phyloP scores from a whole-genome alignment of 1,140 invertebrate genomes.

The Sarcophaga bullata region DNA sequence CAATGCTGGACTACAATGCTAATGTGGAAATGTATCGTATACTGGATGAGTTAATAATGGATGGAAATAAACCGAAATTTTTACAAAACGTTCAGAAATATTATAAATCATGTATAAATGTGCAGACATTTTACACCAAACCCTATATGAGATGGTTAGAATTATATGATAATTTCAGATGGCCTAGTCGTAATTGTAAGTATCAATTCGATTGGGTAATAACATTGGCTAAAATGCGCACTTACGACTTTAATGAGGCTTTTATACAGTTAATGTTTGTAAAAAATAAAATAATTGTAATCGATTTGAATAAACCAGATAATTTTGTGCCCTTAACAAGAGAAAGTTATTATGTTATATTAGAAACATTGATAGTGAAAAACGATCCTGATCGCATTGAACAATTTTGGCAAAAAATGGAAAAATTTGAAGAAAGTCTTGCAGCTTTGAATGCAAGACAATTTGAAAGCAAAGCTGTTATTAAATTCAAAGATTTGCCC shows the following conservation, averaged over 20 bases:
- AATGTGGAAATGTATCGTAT: constrained; percentile 48
- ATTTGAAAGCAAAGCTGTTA: not conserved
- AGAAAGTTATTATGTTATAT: constrained; percentile 3
- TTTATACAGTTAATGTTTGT: constrained; percentile 41
- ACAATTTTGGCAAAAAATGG: constrained; percentile 28
- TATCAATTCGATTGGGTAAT: constrained; percentile 53
- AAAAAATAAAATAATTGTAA: not conserved
- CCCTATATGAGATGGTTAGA: constrained; percentile 37
- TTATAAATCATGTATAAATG: constrained; percentile 41
- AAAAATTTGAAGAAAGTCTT: constrained; percentile 33
- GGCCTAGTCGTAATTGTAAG: constrained; percentile 7
- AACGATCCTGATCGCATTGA: not conserved
- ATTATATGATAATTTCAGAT: constrained; percentile 29
- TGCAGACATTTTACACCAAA: not conserved
- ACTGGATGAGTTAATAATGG: not conserved
- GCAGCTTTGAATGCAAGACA: not conserved
- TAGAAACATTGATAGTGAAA: constrained; percentile 25
- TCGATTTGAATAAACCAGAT: constrained; percentile 48
- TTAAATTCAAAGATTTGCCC: constrained; percentile 26
- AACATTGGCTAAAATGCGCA: constrained; percentile 51
- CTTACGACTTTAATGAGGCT: constrained; percentile 50
- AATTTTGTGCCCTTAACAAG: constrained; percentile 21
- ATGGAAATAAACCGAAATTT: constrained; percentile 18
- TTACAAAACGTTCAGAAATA: constrained; percentile 32
- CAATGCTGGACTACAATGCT: constrained; percentile 51